These are phyloP conservation scores for Pterophyllum scalare DNA, from an alignment of 2,113 vertebrate genomes.

Conservation along the genomic window DNA sequence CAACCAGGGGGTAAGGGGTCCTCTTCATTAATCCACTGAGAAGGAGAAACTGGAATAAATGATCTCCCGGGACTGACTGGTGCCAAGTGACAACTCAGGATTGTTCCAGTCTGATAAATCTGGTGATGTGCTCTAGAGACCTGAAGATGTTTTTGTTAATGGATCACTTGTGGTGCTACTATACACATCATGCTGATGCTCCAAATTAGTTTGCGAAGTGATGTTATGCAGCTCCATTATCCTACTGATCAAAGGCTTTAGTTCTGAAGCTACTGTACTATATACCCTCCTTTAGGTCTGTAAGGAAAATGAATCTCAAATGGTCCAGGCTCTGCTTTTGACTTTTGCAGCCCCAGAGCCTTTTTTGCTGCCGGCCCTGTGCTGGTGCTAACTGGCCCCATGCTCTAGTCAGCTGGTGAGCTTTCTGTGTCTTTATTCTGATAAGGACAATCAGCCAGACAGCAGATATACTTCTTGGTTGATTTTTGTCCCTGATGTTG, in stretches of 20 bases:
- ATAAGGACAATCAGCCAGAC: not conserved
- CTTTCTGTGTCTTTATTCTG: not conserved
- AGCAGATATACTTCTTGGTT: not conserved
- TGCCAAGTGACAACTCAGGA: not conserved
- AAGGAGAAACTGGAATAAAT: not conserved
- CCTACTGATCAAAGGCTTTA: not conserved
- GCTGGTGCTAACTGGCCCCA: not conserved
- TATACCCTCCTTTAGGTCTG: constrained; percentile 7
- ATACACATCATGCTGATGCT: too few relatives aligned
- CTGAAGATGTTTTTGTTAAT: not conserved
- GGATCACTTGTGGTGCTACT: not conserved
- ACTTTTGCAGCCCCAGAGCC: not conserved
- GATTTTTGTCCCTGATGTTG: not conserved
- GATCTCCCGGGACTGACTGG: not conserved
- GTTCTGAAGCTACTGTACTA: not conserved
- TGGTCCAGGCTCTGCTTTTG: not conserved
- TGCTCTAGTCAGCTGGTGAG: not conserved
- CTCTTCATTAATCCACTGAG: too few relatives aligned
- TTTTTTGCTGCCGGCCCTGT: not conserved
- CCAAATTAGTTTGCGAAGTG: too few relatives aligned
- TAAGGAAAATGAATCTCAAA: not conserved
- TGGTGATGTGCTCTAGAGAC: not conserved
- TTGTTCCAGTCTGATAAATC: not conserved
- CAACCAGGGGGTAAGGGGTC: not conserved
- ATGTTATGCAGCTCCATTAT: too few relatives aligned